Evolutionary conservation across 2,888 invertebrate species (phyloP), one percentile per base, ranked within the genome.

Genomic region (Meta bourneti): DNA sequence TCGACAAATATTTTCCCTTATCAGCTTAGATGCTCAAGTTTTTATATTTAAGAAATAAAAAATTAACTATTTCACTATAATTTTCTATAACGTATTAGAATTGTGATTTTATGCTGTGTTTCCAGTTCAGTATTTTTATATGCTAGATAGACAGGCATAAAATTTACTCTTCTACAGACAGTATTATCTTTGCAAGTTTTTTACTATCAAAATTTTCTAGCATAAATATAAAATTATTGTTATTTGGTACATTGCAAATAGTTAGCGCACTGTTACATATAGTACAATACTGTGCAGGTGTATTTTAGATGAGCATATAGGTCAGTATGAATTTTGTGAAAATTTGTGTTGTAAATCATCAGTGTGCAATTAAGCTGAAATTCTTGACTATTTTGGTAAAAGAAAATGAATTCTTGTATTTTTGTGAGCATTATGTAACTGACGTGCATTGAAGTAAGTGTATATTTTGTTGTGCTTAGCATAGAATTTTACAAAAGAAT

Each of bases 321-420:
- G 51, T 70, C 78, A 19, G 75, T 78, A 86, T 7, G 51, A 9
- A 19, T 78, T 78, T 70, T 86, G 49, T 78, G 69, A 70, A 49
- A 78, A 54, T 78, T 19, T 78, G 9, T 69, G 20, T 51, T 78
- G 71, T 48, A 34, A 48, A 19, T 20, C 13, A 34, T 77, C 52
- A 69, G 16, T 86, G 70, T 69, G 69, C 54, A 74, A 54, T 19
- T 70, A 20, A 86, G 69, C 78, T 70, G 20, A 78, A 77, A 78
- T 85, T 77, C 69, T 85, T 85, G 61, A 85, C 85, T 86, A 86
- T 86, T 86, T 86, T 86, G 78, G 69, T 86, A 86, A 86, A 77
- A 51, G 86, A 78, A 81, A 34, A 78, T 70, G 70, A 78, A 69
- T 75, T 52, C 34, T 70, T 86, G 86, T 86, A 86, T 86, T 86